Conservation (phyloP, 2,113 vertebrate genomes). For the Nerophis ophidion region DNA sequence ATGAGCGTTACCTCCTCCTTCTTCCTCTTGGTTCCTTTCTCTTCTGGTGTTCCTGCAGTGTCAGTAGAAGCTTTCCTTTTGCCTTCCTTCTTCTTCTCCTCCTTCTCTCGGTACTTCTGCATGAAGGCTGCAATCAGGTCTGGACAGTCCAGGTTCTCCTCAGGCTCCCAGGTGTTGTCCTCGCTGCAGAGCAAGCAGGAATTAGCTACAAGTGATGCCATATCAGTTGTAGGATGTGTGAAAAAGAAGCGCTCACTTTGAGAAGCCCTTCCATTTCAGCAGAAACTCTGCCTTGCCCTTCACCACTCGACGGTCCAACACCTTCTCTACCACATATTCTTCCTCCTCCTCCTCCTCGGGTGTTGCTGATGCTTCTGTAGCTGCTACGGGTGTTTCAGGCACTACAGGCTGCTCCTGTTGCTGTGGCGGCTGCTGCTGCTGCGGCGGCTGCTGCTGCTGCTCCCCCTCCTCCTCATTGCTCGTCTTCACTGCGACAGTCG, state of each 20-base stretch:
- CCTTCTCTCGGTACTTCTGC: constrained; percentile 82
- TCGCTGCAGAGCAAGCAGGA: constrained; percentile 68
- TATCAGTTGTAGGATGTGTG: too few species aligned
- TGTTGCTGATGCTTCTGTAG: constrained; percentile 20
- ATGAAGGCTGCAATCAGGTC: constrained; percentile 95
- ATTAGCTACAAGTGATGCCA: not conserved
- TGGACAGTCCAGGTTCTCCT: constrained; percentile 95
- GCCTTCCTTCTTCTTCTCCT: constrained; percentile 78
- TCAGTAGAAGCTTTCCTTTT: constrained; percentile 84
- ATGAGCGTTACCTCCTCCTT: constrained; percentile 84
- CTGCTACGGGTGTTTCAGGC: constrained; percentile 45
- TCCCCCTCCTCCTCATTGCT: constrained; percentile 93
- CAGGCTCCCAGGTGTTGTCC: constrained; percentile 97
- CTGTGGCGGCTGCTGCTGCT: constrained; percentile 35
- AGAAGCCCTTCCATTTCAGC: constrained; percentile 97
- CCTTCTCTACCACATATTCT: constrained; percentile 97
- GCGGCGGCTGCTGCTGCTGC: constrained; percentile 35
- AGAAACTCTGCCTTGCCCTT: constrained; percentile 93
- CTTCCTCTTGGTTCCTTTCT: constrained; percentile 91
- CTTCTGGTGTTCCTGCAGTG: constrained; percentile 78
- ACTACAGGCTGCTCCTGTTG: constrained; percentile 72
- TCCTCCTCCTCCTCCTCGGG: constrained; percentile 92
- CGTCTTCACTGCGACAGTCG: constrained; percentile 84
- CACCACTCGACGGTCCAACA: constrained; percentile 86
- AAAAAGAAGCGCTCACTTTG: constrained; percentile 72